phyloP scores from a whole-genome alignment of 2,797 vertebrate genomes.

The Anguilla pacifica region DNA sequence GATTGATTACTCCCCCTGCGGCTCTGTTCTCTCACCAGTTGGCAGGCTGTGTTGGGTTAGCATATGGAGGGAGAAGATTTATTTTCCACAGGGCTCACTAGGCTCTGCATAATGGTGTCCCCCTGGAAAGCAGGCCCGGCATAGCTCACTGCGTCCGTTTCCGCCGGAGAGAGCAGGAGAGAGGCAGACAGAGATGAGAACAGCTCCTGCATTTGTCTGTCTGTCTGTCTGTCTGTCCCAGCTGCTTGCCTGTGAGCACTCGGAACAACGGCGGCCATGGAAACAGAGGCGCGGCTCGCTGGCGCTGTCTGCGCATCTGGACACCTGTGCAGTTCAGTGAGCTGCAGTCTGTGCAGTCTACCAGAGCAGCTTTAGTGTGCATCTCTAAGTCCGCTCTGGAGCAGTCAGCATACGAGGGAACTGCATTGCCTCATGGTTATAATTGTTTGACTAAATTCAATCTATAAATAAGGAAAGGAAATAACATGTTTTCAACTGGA shows the following conservation, averaged over 20 bases:
- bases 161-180: background rate
- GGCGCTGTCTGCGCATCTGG: background rate
- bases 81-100: slow-evolving; percentile 16
- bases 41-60: slow-evolving; percentile 40
- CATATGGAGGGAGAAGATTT: slow-evolving; percentile 38
- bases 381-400: background rate
- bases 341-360: background rate
- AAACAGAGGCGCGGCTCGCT: too few relatives aligned
- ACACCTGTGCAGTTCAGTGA: background rate
- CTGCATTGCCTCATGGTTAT: background rate
- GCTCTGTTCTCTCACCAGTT: slow-evolving; percentile 29
- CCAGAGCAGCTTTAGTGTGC: background rate
- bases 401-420: background rate
- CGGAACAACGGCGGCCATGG: too few relatives aligned
- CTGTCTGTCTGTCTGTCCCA: slow-evolving; percentile 20
- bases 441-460: background rate
- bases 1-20: slow-evolving; percentile 17
- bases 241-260: slow-evolving; percentile 31
- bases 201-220: background rate
- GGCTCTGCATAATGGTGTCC: slow-evolving; percentile 40
- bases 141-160: slow-evolving; percentile 39
- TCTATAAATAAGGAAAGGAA: background rate
- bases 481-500: background rate
- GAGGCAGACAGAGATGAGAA: background rate
- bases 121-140: slow-evolving; percentile 28